These are phyloP conservation scores for Cyaniris semiargus DNA, from an alignment of 2,888 invertebrate genomes.

Conservation along the genomic window DNA sequence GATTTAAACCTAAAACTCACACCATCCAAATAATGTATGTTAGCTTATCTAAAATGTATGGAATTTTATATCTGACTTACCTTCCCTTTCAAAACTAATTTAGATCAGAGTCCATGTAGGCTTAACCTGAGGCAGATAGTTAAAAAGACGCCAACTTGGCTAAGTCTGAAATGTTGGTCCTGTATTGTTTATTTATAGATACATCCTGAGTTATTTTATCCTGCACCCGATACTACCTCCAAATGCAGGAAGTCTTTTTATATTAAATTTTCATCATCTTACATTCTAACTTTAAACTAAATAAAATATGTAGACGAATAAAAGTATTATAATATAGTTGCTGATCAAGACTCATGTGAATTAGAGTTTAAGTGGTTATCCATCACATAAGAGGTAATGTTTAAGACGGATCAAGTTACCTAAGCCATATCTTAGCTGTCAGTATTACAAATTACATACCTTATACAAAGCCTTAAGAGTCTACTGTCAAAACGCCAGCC, in stretches of 20 bases:
- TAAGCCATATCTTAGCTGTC: not conserved
- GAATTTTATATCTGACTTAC: not conserved
- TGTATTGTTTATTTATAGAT: too few relatives aligned
- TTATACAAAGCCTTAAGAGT: not conserved
- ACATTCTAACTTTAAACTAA: too few relatives aligned
- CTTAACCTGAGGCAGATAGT: not conserved
- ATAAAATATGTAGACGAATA: not conserved
- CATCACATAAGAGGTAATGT: not conserved
- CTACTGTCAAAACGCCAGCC: too few relatives aligned
- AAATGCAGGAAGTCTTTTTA: too few relatives aligned
- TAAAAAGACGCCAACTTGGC: too few relatives aligned
- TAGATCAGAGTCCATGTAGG: not conserved
- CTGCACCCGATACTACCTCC: too few relatives aligned
- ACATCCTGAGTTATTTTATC: too few relatives aligned
- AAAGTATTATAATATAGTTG: not conserved
- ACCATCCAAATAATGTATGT: not conserved
- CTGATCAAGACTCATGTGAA: not conserved
- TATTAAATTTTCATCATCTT: too few relatives aligned
- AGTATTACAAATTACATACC: not conserved
- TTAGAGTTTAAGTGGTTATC: not conserved
- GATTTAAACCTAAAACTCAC: not conserved
- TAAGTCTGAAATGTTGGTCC: too few relatives aligned
- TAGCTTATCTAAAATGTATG: not conserved
- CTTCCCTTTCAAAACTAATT: not conserved
- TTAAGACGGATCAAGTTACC: not conserved